phyloP scores from a whole-genome alignment of 2,888 invertebrate genomes.

The Drosophila melanosoma region DNA sequence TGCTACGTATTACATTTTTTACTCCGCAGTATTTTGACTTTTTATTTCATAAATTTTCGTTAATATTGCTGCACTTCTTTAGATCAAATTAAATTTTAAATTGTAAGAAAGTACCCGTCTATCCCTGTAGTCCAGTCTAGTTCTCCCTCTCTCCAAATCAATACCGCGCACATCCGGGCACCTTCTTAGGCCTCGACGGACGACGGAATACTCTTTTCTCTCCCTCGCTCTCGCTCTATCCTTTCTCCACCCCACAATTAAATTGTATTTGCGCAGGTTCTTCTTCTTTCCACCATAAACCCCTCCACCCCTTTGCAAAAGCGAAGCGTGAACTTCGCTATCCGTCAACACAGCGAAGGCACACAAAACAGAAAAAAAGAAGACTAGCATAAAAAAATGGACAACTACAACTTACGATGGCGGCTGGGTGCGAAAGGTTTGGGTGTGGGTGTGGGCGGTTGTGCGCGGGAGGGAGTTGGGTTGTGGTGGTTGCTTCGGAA shows the following conservation, averaged over 20 bases:
- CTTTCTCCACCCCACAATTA: constrained; percentile 66
- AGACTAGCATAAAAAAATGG: constrained; percentile 52
- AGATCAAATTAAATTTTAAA: constrained; percentile 74
- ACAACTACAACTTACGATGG: constrained; percentile 51
- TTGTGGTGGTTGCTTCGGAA: constrained; percentile 3
- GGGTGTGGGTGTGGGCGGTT: background rate
- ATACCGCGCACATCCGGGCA: constrained; percentile 34
- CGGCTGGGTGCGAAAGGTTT: constrained; percentile 7
- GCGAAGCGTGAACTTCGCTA: constrained; percentile 53
- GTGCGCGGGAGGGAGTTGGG: background rate
- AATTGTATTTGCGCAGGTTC: constrained; percentile 72
- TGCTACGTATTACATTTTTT: background rate
- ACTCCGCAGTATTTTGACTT: background rate
- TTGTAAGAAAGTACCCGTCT: constrained; percentile 33
- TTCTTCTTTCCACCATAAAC: constrained; percentile 15
- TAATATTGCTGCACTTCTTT: constrained; percentile 68
- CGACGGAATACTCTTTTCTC: constrained; percentile 43
- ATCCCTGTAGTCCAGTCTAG: constrained; percentile 28
- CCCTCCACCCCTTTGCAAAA: constrained; percentile 23
- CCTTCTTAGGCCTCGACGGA: constrained; percentile 39
- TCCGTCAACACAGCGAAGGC: constrained; percentile 53
- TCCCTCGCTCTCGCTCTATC: constrained; percentile 14
- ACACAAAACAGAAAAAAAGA: constrained; percentile 48
- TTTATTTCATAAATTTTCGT: constrained; percentile 55
- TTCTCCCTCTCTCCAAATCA: constrained; percentile 1